These are phyloP conservation scores for Poeciliopsis turneri DNA, from an alignment of 2,797 vertebrate genomes.

Conservation along the genomic window DNA sequence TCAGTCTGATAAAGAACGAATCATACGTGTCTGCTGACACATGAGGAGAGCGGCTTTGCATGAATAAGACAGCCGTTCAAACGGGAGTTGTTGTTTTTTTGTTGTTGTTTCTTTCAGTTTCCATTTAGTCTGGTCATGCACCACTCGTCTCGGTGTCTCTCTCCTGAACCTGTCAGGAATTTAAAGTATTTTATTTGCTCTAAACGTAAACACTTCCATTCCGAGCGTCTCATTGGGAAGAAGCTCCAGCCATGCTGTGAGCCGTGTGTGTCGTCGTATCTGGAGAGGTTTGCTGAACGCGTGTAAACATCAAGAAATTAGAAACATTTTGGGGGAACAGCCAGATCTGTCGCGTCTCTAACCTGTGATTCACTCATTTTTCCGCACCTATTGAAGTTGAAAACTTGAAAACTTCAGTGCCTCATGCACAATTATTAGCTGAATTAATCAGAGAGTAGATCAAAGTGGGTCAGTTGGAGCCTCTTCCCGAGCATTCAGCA, in stretches of 20 bases:
- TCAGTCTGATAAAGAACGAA: conserved; percentile 10
- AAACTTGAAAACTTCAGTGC: not conserved
- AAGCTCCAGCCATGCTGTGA: not conserved
- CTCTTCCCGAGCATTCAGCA: not conserved
- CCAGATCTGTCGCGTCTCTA: not conserved
- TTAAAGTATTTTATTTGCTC: conserved; percentile 13
- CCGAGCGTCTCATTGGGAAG: not conserved
- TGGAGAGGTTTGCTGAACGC: not conserved
- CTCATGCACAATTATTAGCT: not conserved
- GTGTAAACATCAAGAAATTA: not conserved
- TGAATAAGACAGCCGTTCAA: conserved; percentile 20
- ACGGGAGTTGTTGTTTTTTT: not conserved
- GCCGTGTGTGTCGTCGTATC: not conserved
- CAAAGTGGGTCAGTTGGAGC: not conserved
- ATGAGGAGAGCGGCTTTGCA: conserved; percentile 28
- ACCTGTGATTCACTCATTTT: not conserved
- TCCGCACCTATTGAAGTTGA: not conserved
- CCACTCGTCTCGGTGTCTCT: conserved; percentile 7
- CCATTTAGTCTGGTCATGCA: conserved; percentile 11
- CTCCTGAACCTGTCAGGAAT: conserved; percentile 10
- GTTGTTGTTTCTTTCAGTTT: conserved; percentile 9
- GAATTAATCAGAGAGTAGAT: not conserved
- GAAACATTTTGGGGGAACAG: not conserved
- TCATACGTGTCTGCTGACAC: conserved; percentile 6
- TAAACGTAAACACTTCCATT: not conserved